Base-by-base conservation (phyloP, 2,888 invertebrate genomes). In the Caenorhabditis sp. region DNA sequence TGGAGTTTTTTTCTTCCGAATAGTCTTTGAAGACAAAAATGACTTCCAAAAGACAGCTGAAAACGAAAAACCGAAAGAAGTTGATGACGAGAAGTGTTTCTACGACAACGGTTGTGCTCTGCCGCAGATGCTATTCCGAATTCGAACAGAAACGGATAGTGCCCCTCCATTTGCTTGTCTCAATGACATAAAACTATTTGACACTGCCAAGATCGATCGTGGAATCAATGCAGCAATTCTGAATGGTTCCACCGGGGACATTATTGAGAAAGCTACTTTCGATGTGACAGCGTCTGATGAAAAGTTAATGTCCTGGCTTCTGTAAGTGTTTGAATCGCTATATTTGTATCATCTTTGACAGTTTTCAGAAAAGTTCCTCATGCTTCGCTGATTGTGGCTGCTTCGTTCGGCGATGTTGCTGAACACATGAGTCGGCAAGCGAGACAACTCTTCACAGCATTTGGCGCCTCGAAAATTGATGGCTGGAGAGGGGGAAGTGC, bases 211-310 rank as follows among this genome's bases (percentile, higher is more conserved):
- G 32, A 70, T 86, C 13, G 76, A 65, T 1, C 50, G 74, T 60
- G 94, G 94, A 0, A 90, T 94, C 65, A 94, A 94, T 88, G 90
- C 93, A 32, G 93, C 93, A 0, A 89, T 93, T 1, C 89, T 94
- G 28, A 93, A 93, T 82, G 91, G 92, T 2, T 89, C 91, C 9
- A 92, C 92, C 20, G 92, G 92, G 47, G 91, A 92, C 70, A 92
- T 93, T 32, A 20, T 82, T 1, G 71, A 82, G 11, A 68, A 62
- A 13, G 51, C 67, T 13, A 71, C 82, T 4, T 86, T 87, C 61
- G 87, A 87, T 37, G 86, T 87, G 8, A 72, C 82, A 2, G 79
- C 83, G 11, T 84, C 86, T 0, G 87, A 87, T 58, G 87, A 85
- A 60, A 84, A 85, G 26, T 44, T 87, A 50, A 87, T 87, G 64